Percentiles rank a stretch among this genome's conserved stretches.
These are phyloP conservation scores for Bubo bubo DNA, from an alignment of 2,113 vertebrate species.

Conservation along the genomic window DNA sequence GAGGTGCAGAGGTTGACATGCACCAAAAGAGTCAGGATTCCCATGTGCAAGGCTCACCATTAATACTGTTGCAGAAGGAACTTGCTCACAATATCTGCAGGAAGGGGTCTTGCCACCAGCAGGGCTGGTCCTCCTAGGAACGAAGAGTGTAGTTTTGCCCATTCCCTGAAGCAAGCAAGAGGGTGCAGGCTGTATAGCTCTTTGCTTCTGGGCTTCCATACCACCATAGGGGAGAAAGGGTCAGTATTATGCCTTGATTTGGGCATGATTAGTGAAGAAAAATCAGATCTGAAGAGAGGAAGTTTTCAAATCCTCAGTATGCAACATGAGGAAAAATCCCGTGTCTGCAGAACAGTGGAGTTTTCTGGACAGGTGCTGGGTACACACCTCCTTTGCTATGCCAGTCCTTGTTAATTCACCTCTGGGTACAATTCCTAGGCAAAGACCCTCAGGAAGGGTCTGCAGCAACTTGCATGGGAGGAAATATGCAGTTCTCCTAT, in stretches of 20 bases:
- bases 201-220: background rate
- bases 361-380: background rate
- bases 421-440: background rate
- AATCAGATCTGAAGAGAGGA: background rate
- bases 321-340: background rate
- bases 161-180: background rate
- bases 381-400: background rate
- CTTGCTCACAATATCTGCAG: background rate
- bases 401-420: background rate
- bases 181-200: background rate
- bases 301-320: background rate
- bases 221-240: background rate
- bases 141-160: accelerated
- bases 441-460: background rate
- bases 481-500: background rate
- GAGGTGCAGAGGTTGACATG: background rate
- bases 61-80: background rate
- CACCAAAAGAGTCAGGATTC: background rate
- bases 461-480: background rate
- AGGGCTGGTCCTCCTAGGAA: background rate
- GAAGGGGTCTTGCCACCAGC: background rate
- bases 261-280: background rate
- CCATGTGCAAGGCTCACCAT: background rate
- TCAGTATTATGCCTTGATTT: background rate
- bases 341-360: background rate